Evolutionary conservation across 2,113 vertebrate genomes (phyloP).

Genomic region (Phyllostomus discolor): DNA sequence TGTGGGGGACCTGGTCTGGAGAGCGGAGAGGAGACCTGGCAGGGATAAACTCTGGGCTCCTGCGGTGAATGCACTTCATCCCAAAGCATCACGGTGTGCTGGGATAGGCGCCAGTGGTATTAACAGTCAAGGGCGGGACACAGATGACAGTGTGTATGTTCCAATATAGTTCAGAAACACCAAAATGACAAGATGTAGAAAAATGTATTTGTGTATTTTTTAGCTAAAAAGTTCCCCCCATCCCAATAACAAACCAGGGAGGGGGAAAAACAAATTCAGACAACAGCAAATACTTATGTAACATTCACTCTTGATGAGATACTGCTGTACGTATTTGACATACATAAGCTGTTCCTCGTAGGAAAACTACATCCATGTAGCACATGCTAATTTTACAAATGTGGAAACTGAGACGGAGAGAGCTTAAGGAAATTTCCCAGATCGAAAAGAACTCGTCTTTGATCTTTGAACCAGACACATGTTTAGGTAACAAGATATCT

Average conservation of each 20-base stretch:
- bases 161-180: not conserved
- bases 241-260: not conserved
- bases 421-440: not conserved
- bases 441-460: not conserved
- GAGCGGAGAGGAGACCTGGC: not conserved
- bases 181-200: not conserved
- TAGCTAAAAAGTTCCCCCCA: not conserved
- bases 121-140: not conserved
- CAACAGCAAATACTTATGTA: not conserved
- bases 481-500: not conserved
- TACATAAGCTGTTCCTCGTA: not conserved
- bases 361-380: not conserved
- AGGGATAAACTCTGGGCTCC: not conserved
- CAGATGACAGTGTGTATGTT: not conserved
- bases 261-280: not conserved
- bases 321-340: not conserved
- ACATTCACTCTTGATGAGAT: not conserved
- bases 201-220: not conserved
- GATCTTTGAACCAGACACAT: not conserved
- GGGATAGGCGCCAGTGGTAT: not conserved
- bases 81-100: not conserved
- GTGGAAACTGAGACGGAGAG: no score
- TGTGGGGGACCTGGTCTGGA: not conserved
- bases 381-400: not conserved
- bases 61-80: not conserved